Evolutionary conservation across 2,888 invertebrate species (phyloP).

Genomic region (Drosophila mercatorum): DNA sequence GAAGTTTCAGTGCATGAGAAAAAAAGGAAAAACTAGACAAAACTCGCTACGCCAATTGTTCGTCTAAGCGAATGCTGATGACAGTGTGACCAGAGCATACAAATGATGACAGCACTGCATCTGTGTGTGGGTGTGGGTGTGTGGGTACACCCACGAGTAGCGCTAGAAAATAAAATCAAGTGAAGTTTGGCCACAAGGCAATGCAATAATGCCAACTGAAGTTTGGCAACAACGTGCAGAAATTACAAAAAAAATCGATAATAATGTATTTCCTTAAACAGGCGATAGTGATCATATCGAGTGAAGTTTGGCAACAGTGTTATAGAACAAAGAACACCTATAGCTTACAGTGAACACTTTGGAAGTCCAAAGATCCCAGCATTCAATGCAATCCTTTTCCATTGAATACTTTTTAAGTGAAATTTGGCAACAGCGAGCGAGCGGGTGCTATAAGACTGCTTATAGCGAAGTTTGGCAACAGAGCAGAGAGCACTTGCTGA

Average conservation of each 20-base stretch:
- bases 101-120: neutral
- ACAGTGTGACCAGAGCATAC: slow-evolving; percentile 49
- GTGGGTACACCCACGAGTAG: neutral
- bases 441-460: too few species aligned
- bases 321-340: neutral
- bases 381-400: too few species aligned
- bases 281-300: neutral
- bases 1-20: slow-evolving; percentile 51
- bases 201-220: neutral
- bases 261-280: neutral
- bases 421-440: slow-evolving; percentile 22
- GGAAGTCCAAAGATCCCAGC: neutral
- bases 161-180: neutral
- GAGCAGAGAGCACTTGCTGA: neutral
- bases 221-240: slow-evolving; percentile 1
- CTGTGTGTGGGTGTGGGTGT: neutral
- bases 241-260: too few species aligned
- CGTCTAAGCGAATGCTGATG: slow-evolving; percentile 32
- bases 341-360: neutral
- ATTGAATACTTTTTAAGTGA: neutral
- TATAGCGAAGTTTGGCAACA: slow-evolving; percentile 10
- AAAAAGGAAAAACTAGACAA: slow-evolving; percentile 41
- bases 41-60: slow-evolving; percentile 52
- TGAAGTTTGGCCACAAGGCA: neutral
- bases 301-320: neutral